Base-by-base conservation (phyloP, 1,140 invertebrate genomes). In the Ceratina calcarata region DNA sequence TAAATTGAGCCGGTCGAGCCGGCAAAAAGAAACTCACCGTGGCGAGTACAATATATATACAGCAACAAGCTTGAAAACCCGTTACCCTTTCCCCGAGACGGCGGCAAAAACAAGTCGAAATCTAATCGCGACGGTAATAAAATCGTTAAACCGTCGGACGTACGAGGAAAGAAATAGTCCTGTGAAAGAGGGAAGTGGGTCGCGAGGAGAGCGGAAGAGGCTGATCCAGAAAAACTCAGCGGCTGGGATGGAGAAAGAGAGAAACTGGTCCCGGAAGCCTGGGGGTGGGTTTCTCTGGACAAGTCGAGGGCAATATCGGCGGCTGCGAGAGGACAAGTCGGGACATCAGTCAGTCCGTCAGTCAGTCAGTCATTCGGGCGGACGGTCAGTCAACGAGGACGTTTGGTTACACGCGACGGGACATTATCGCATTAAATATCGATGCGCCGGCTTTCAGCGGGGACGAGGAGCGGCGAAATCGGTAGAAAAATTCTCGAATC, bases 361-460 rank as follows among this genome's bases (percentile, higher is more conserved):
- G 78, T 86, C 78, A 66, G 76, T 82, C 86, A 84, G 87, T 87
- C 83, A 83, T 45, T 86, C 85, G 84, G 88, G 85, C 72, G 83
- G 83, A 82, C 86, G 89, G 86, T 89, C 89, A 87, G 86, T 80
- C 85, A 80, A 81, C 71, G 71, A 51, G 80, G 80, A 87, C 88
- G 81, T 83, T 85, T 84, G 86, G 89, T 91, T 85, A 89, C 90
- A 87, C 90, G 89, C 82, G 87, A 82, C 69, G 76, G 88, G 91
- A 92, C 91, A 91, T 91, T 92, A 92, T 93, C 91, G 89, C 87
- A 87, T 89, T 89, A 89, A 90, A 90, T 88, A 93, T 92, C 92
- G 91, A 92, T 45, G 37, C 91, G 91, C 87, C 88, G 88, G 85
- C 90, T 91, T 92, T 91, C 89, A 90, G 70, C 90, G 84, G 57